Evolutionary conservation across 37 sponge, comb jelly and placozoan species (phyloP).

Genomic region (Crambe crambe): DNA sequence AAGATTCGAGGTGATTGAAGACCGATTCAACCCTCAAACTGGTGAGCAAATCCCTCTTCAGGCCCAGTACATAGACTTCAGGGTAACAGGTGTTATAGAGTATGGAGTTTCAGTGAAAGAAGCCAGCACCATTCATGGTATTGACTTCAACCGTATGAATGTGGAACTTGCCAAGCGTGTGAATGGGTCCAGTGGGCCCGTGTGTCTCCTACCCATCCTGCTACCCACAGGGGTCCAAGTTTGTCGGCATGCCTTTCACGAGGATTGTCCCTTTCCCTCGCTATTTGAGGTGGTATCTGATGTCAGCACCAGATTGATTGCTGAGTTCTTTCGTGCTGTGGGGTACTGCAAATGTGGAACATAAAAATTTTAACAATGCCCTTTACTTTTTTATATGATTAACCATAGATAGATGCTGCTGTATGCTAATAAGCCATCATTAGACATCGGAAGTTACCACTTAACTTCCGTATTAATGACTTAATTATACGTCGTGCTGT

Average conservation of each 20-base stretch:
- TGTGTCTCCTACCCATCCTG: conserved; percentile 53
- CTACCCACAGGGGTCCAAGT: conserved; percentile 45
- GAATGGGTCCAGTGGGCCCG: conserved; percentile 55
- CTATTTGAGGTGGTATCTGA: conserved; percentile 29
- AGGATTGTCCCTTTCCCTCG: conserved; percentile 8
- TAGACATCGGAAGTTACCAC: too few relatives aligned
- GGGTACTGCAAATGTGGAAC: conserved; percentile 73
- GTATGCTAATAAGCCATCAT: too few relatives aligned
- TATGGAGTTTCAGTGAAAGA: conserved; percentile 61
- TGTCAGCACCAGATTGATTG: conserved; percentile 38
- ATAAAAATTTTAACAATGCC: conserved; percentile 11
- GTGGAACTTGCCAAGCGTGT: conserved; percentile 46
- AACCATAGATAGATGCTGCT: too few relatives aligned
- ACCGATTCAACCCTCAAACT: too few relatives aligned
- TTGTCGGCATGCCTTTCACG: conserved; percentile 27
- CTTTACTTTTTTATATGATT: background rate
- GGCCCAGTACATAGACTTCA: conserved; percentile 42
- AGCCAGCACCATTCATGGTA: conserved; percentile 57
- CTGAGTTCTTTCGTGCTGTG: conserved; percentile 55
- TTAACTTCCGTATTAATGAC: too few relatives aligned
- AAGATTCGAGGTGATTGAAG: conserved; percentile 45
- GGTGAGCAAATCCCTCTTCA: background rate
- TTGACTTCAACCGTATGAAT: conserved; percentile 71
- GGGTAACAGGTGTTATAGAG: conserved; percentile 56
- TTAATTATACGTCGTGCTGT: too few relatives aligned